phyloP scores from a whole-genome alignment of 2,888 invertebrate genomes.

The Dryomyza anilis region DNA sequence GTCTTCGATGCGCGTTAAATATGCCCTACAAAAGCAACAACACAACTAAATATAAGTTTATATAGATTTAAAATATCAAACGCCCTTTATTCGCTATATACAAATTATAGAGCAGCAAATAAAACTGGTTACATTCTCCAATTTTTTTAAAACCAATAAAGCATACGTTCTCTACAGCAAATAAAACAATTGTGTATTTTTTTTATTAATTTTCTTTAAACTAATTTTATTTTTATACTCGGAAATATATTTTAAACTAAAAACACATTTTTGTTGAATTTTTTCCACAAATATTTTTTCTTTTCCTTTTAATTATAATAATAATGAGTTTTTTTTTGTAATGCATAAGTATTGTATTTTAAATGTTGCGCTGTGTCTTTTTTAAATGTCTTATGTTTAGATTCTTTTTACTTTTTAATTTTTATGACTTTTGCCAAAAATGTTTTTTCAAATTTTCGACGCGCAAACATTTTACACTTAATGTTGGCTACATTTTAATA shows the following conservation, averaged over 20 bases:
- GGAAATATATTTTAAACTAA: conserved; percentile 56
- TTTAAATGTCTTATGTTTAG: conserved; percentile 10
- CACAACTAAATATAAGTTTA: conserved; percentile 9
- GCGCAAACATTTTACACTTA: conserved; percentile 28
- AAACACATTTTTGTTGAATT: conserved; percentile 33
- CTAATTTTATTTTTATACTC: conserved; percentile 53
- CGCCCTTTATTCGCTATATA: neutral
- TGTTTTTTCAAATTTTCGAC: no score
- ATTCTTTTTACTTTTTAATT: conserved; percentile 4
- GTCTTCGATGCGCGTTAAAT: conserved; percentile 80
- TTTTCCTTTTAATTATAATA: conserved; percentile 15
- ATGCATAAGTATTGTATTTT: conserved; percentile 12
- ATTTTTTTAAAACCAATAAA: conserved; percentile 15
- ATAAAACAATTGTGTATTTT: conserved; percentile 12
- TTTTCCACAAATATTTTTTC: conserved; percentile 16
- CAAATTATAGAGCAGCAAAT: neutral
- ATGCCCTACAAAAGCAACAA: neutral
- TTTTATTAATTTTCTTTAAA: conserved; percentile 44
- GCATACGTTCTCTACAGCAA: conserved; percentile 36
- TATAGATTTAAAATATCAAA: neutral
- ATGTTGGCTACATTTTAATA: conserved; percentile 16
- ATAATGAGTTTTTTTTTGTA: conserved; percentile 15
- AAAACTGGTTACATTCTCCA: neutral
- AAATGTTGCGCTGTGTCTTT: conserved; percentile 11
- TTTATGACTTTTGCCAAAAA: conserved; percentile 15